phyloP scores from a whole-genome alignment of 35 echinoderm and acorn worm species.

The Lytechinus pictus region DNA sequence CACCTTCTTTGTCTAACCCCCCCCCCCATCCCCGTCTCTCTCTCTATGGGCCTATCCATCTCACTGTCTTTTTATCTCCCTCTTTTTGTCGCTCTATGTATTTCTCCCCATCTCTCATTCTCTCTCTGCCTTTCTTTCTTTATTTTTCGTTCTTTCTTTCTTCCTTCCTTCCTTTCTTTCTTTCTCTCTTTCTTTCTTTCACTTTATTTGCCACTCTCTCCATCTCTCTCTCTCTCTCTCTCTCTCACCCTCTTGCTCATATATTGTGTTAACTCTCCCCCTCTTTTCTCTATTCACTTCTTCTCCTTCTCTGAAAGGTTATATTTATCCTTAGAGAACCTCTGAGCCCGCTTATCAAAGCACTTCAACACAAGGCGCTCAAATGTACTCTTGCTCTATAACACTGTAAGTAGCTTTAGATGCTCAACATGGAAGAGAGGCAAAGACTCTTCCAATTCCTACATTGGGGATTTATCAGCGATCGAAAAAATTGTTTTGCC shows the following conservation, averaged over 20 bases:
- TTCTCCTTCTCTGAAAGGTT: neutral
- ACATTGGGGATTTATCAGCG: neutral
- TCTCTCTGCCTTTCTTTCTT: neutral
- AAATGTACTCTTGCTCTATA: neutral
- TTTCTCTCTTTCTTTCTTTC: neutral
- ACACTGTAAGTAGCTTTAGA: neutral
- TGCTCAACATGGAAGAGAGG: neutral
- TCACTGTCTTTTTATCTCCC: neutral
- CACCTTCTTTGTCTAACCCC: neutral
- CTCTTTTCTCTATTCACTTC: neutral
- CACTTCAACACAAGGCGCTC: neutral
- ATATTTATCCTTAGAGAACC: neutral
- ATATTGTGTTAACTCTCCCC: neutral
- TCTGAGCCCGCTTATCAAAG: neutral
- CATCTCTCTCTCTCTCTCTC: neutral
- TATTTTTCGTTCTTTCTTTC: neutral
- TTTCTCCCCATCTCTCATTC: neutral
- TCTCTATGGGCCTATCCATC: neutral
- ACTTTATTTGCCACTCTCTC: neutral
- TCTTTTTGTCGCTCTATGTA: neutral
- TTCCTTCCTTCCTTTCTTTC: neutral
- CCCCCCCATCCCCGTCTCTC: neutral
- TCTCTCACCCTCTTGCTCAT: neutral
- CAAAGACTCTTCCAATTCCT: neutral
- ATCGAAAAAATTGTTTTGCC: conserved; percentile 3